phyloP scores from a whole-genome alignment of 92 coral and sea anemone genomes.

The Heliopora coerulea region DNA sequence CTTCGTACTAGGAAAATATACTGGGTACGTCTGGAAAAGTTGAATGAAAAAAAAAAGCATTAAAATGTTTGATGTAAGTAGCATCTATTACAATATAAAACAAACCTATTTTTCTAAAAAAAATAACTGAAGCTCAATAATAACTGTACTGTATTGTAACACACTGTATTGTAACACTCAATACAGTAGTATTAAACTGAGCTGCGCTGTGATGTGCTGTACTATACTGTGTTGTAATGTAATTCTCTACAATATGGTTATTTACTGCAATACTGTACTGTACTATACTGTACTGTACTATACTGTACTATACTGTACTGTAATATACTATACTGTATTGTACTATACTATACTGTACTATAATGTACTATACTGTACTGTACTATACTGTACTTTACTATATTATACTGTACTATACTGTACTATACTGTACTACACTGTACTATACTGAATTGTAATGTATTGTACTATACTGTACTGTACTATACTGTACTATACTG shows the following conservation, averaged over 20 bases:
- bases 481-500: background rate
- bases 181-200: too few relatives aligned
- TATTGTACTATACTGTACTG: background rate
- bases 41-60: background rate
- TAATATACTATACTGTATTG: too few relatives aligned
- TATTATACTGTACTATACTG: background rate
- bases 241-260: too few relatives aligned
- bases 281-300: background rate
- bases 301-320: background rate
- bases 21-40: constrained; percentile 15
- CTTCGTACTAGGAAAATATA: constrained; percentile 21
- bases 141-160: too few relatives aligned
- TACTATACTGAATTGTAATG: background rate
- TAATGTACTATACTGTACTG: background rate
- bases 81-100: too few relatives aligned
- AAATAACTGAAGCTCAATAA: too few relatives aligned
- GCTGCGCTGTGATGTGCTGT: too few relatives aligned
- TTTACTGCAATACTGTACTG: too few relatives aligned
- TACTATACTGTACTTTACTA: background rate
- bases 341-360: background rate
- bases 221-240: too few relatives aligned
- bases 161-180: too few relatives aligned
- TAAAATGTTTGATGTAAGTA: too few relatives aligned
- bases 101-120: too few relatives aligned
- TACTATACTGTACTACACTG: background rate